A percentile compares a stretch with the other conserved stretches of the same genome.
These are phyloP conservation scores for Drosophila cognata DNA, from an alignment of 2,888 invertebrate species.

Conservation along the genomic window DNA sequence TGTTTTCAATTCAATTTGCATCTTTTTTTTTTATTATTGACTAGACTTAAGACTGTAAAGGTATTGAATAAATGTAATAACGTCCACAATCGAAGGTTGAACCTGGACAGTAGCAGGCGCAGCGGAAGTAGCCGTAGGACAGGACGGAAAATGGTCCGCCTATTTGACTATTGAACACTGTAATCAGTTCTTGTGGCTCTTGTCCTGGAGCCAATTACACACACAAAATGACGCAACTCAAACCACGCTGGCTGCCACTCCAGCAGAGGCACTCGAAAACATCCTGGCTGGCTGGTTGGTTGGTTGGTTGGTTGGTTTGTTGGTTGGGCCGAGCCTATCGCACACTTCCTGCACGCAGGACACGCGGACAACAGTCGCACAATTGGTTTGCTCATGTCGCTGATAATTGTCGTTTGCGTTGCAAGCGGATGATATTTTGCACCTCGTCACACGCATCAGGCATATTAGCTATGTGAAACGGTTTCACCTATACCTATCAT, in stretches of 20 bases:
- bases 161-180: slow-evolving; percentile 52
- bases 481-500: not conserved
- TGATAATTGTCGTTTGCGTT: slow-evolving; percentile 77
- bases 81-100: slow-evolving; percentile 44
- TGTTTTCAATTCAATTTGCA: slow-evolving; percentile 25
- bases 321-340: slow-evolving; percentile 53
- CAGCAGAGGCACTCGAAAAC: not conserved
- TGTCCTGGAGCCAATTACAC: slow-evolving; percentile 61
- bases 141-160: slow-evolving; percentile 31
- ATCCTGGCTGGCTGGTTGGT: not conserved
- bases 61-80: slow-evolving; percentile 76
- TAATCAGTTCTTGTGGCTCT: slow-evolving; percentile 68
- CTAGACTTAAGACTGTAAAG: slow-evolving; percentile 65
- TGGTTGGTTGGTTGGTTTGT: not conserved
- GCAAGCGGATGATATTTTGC: slow-evolving; percentile 61
- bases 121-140: slow-evolving; percentile 33
- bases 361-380: slow-evolving; percentile 39
- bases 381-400: slow-evolving; percentile 80
- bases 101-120: slow-evolving; percentile 8
- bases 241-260: not conserved
- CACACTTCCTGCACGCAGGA: slow-evolving; percentile 56
- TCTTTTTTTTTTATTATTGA: slow-evolving; percentile 29
- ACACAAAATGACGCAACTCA: slow-evolving; percentile 52
- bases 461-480: slow-evolving; percentile 15
- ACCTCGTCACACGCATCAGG: not conserved